Conservation (phyloP, 2,888 invertebrate genomes). For the Theretra japonica region DNA sequence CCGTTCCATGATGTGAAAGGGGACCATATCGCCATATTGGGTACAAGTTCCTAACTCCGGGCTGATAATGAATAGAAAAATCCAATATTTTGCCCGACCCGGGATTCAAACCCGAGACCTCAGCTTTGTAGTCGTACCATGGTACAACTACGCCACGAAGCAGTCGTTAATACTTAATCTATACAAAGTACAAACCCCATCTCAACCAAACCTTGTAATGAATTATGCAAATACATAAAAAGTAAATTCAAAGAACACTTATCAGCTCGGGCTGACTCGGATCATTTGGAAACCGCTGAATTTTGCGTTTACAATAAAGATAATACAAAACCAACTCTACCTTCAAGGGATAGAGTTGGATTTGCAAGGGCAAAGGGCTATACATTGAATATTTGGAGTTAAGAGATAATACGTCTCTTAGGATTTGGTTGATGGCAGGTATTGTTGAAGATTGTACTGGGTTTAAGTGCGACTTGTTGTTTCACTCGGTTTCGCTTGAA, state of each 20-base stretch:
- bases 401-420: slow-evolving; percentile 13
- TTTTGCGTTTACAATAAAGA: neutral
- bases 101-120: too few relatives aligned
- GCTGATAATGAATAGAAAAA: too few relatives aligned
- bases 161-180: too few relatives aligned
- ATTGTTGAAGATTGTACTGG: neutral
- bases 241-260: neutral
- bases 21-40: too few relatives aligned
- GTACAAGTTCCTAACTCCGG: too few relatives aligned
- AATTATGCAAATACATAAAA: slow-evolving; percentile 15
- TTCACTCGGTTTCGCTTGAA: neutral
- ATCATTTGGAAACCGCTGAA: slow-evolving; percentile 13
- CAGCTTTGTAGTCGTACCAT: too few relatives aligned
- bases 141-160: too few relatives aligned
- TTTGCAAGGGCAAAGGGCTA: neutral
- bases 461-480: neutral
- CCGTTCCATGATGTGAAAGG: too few relatives aligned
- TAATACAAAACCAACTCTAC: neutral
- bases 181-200: too few relatives aligned
- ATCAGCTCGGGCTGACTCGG: neutral
- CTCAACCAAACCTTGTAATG: neutral
- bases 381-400: neutral
- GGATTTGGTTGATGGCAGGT: slow-evolving; percentile 10
- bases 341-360: neutral
- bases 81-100: too few relatives aligned